Percentiles rank a stretch among this genome's conserved stretches.
Conservation (phyloP, 2,888 invertebrate species). For the Pyrrhosoma nymphula region DNA sequence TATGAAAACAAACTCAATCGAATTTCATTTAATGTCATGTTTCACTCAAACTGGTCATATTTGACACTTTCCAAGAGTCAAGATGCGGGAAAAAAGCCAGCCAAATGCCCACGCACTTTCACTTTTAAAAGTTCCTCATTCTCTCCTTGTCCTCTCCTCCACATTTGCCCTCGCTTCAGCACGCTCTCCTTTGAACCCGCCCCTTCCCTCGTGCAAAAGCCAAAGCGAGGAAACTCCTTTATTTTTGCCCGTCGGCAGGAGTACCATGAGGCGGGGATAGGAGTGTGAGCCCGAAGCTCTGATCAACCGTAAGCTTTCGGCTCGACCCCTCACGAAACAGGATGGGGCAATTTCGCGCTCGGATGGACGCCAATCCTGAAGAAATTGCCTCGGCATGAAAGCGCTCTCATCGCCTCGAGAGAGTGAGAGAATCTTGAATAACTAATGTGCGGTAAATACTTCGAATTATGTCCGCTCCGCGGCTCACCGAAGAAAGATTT, state of each 20-base stretch:
- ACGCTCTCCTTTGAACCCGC: not conserved
- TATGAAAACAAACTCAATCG: too few relatives aligned
- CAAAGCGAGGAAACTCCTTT: not conserved
- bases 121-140: not conserved
- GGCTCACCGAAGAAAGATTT: not conserved
- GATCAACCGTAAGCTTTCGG: not conserved
- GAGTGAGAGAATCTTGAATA: conserved; percentile 4
- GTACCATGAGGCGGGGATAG: not conserved
- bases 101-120: not conserved
- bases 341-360: conserved; percentile 18
- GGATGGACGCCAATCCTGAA: not conserved
- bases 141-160: not conserved
- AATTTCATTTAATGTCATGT: too few relatives aligned
- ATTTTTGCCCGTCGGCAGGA: not conserved
- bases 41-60: too few relatives aligned
- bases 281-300: not conserved
- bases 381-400: not conserved
- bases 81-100: not conserved
- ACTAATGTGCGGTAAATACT: conserved; percentile 5
- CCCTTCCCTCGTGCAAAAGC: not conserved
- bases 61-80: not conserved
- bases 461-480: not conserved
- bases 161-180: not conserved
- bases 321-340: not conserved
- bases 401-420: conserved; percentile 24